These are phyloP conservation scores for Saguinus midas DNA, from an alignment of 2,113 vertebrate species.

Conservation along the genomic window DNA sequence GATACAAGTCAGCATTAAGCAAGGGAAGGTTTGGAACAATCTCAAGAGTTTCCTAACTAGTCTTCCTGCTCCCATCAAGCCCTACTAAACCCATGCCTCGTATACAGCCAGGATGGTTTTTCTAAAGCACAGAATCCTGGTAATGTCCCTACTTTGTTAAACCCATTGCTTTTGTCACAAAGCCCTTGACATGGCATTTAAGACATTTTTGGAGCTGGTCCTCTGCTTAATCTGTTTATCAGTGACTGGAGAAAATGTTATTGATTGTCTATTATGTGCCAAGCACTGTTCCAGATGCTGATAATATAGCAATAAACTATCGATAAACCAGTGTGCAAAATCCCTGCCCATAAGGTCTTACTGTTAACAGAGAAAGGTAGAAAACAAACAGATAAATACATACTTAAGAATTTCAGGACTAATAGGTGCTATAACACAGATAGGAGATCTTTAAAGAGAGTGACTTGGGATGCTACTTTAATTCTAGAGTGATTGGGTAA, in stretches of 20 bases:
- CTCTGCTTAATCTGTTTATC: neutral
- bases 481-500: neutral
- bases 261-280: neutral
- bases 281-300: neutral
- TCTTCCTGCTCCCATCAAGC: neutral
- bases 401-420: neutral
- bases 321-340: neutral
- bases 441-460: neutral
- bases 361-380: neutral
- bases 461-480: neutral
- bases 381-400: neutral
- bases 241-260: neutral
- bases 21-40: neutral
- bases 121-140: neutral
- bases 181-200: neutral
- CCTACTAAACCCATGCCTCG: neutral
- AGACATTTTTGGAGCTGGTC: neutral
- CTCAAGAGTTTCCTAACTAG: neutral
- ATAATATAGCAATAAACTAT: neutral
- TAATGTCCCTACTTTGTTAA: neutral
- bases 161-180: neutral
- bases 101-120: neutral
- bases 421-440: neutral
- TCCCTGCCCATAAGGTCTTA: neutral
- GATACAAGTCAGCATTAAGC: neutral